phyloP scores from a whole-genome alignment of 2,797 vertebrate genomes.

The Myripristis jacobus region DNA sequence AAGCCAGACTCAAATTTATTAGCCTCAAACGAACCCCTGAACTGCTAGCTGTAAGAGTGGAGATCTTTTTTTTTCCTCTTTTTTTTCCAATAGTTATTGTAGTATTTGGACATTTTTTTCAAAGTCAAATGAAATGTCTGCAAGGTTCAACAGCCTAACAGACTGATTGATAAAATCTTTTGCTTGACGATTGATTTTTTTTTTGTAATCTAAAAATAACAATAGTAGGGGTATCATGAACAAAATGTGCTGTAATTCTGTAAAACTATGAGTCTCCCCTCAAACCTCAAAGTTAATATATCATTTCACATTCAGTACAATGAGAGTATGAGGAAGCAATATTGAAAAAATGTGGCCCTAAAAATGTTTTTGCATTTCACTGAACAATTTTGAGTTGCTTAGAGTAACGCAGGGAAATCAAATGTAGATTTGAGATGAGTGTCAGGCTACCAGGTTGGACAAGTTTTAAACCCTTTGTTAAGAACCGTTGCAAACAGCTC shows the following conservation, averaged over 20 bases:
- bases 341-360: not conserved
- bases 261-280: not conserved
- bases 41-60: not conserved
- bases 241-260: not conserved
- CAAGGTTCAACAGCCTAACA: not conserved
- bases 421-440: not conserved
- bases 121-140: not conserved
- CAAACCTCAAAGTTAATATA: not conserved
- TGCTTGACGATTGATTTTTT: too few species aligned
- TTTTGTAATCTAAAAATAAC: not conserved
- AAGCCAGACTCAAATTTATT: conserved; percentile 17
- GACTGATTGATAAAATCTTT: too few species aligned
- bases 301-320: not conserved
- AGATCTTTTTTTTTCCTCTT: too few species aligned
- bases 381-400: not conserved
- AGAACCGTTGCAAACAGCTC: too few species aligned
- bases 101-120: not conserved
- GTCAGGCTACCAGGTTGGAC: not conserved
- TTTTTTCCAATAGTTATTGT: not conserved
- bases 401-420: not conserved
- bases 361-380: not conserved
- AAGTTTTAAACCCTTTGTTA: too few species aligned
- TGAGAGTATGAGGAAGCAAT: too few species aligned
- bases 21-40: not conserved
- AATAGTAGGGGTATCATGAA: not conserved